Conservation (phyloP, 1,140 invertebrate species). For the Streblospio benedicti region DNA sequence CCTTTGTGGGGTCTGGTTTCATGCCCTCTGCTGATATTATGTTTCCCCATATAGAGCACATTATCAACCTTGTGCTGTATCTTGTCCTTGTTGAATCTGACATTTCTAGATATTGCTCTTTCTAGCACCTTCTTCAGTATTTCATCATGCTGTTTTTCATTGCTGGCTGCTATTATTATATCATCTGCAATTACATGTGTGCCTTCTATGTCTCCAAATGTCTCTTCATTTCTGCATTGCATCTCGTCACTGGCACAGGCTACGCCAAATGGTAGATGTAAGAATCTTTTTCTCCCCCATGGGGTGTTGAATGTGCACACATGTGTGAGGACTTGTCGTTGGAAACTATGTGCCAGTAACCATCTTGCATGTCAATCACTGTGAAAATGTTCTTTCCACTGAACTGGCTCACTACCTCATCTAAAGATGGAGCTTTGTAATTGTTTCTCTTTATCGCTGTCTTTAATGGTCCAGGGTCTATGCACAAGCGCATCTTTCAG, state of each 20-base stretch:
- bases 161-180: slow-evolving; percentile 28
- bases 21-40: slow-evolving; percentile 40
- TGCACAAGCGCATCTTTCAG: slow-evolving; percentile 45
- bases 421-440: slow-evolving; percentile 19
- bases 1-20: slow-evolving; percentile 36
- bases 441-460: slow-evolving; percentile 37
- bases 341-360: slow-evolving; percentile 21
- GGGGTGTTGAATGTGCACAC: slow-evolving; percentile 27
- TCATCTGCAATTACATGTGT: slow-evolving; percentile 39
- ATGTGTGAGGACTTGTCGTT: slow-evolving; percentile 22
- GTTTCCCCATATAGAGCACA: slow-evolving; percentile 25
- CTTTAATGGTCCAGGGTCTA: slow-evolving; percentile 51
- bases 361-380: slow-evolving; percentile 10
- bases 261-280: slow-evolving; percentile 27
- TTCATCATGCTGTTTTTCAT: slow-evolving; percentile 28
- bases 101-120: too few relatives aligned
- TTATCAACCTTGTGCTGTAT: too few relatives aligned
- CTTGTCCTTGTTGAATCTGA: too few relatives aligned
- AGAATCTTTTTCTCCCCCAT: slow-evolving; percentile 26
- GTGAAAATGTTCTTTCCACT: slow-evolving; percentile 11
- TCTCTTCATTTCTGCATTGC: slow-evolving; percentile 26
- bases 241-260: slow-evolving; percentile 27
- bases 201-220: slow-evolving; percentile 32
- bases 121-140: too few relatives aligned
- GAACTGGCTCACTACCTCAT: slow-evolving; percentile 18